These are phyloP conservation scores for Harlomillsia oculata DNA, from an alignment of 1,140 invertebrate species.

Conservation along the genomic window DNA sequence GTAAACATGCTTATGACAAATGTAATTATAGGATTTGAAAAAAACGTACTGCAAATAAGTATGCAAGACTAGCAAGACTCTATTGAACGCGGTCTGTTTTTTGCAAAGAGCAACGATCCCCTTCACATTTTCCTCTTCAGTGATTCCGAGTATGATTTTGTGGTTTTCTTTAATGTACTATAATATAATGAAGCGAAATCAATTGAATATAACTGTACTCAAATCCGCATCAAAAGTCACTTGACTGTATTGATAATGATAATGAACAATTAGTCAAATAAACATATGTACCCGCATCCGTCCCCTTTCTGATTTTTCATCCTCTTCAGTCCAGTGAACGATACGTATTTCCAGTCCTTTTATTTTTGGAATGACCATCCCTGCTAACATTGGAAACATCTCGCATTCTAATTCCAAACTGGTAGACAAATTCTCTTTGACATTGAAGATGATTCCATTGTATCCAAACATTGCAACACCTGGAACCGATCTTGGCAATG, in stretches of 20 bases:
- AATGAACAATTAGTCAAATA: neutral
- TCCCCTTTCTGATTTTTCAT: neutral
- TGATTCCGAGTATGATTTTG: conserved; percentile 17
- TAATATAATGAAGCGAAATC: neutral
- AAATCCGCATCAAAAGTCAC: neutral
- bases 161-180: conserved; percentile 16
- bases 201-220: neutral
- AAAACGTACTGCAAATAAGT: conserved; percentile 11
- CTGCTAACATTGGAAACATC: conserved; percentile 15
- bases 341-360: neutral
- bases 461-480: too few species aligned
- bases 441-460: too few species aligned
- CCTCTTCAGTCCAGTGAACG: neutral
- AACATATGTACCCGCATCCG: neutral
- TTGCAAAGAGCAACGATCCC: conserved; percentile 21
- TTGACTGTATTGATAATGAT: neutral
- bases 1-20: neutral
- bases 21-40: neutral
- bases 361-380: conserved; percentile 26
- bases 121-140: conserved; percentile 25
- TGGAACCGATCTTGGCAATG: too few species aligned
- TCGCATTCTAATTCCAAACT: conserved; percentile 20
- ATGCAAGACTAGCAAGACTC: neutral
- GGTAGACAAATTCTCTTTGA: too few species aligned
- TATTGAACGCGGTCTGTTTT: neutral